phyloP scores from a whole-genome alignment of 2,797 vertebrate species.

The Odontamblyopus rebecca region DNA sequence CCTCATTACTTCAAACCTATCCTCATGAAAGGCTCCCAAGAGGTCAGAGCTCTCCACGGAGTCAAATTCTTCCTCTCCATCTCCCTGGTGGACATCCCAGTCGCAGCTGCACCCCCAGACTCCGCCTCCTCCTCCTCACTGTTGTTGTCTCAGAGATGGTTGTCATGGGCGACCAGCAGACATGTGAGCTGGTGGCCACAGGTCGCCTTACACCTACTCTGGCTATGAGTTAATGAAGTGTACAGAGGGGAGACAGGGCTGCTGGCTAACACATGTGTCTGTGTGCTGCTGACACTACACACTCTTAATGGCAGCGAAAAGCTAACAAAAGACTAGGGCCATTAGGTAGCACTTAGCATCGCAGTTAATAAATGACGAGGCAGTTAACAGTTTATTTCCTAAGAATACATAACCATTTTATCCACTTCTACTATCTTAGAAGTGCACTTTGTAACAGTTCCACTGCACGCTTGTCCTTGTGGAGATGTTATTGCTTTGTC shows the following conservation, averaged over 20 bases:
- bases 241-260: slow-evolving; percentile 36
- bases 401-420: slow-evolving; percentile 19
- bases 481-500: background rate
- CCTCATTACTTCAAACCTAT: slow-evolving; percentile 30
- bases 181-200: slow-evolving; percentile 46
- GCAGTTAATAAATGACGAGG: slow-evolving; percentile 61
- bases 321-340: slow-evolving; percentile 46
- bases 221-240: slow-evolving; percentile 69
- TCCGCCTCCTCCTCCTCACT: slow-evolving; percentile 25
- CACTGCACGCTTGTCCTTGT: too few species aligned
- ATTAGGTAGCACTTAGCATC: slow-evolving; percentile 57
- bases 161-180: slow-evolving; percentile 67
- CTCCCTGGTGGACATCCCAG: slow-evolving; percentile 43
- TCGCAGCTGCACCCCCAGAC: slow-evolving; percentile 34
- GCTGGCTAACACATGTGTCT: slow-evolving; percentile 34
- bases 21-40: slow-evolving; percentile 17
- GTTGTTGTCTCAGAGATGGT: slow-evolving; percentile 55
- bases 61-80: slow-evolving; percentile 23
- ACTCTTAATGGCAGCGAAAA: slow-evolving; percentile 29
- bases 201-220: slow-evolving; percentile 59
- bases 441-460: background rate
- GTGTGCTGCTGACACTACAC: slow-evolving; percentile 10
- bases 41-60: slow-evolving; percentile 17
- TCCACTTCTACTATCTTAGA: slow-evolving; percentile 2
- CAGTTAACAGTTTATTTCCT: slow-evolving; percentile 33